Percentiles rank a stretch among this genome's conserved stretches.
Conservation (phyloP, 64 coral and sea anemone species). For the Montipora efflorescens region DNA sequence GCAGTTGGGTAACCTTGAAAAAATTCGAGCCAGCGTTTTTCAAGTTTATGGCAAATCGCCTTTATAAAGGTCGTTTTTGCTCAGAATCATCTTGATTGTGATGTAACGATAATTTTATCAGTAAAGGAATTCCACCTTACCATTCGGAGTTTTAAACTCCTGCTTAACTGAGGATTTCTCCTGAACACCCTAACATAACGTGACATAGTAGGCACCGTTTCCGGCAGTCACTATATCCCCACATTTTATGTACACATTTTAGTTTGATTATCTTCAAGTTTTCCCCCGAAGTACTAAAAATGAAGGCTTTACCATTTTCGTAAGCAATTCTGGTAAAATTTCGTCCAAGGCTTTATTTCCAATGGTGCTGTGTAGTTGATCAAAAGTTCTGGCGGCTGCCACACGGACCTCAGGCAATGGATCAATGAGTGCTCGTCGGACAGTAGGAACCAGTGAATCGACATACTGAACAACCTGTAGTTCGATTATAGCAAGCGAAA, state of each 20-base stretch:
- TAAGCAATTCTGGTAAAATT: slow-evolving; percentile 82
- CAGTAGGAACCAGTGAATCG: slow-evolving; percentile 91
- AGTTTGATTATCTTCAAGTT: not conserved
- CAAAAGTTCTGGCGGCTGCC: slow-evolving; percentile 90
- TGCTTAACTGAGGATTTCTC: too few relatives aligned
- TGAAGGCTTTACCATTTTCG: slow-evolving; percentile 80
- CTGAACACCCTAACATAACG: too few relatives aligned
- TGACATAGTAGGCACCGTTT: too few relatives aligned
- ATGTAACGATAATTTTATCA: too few relatives aligned
- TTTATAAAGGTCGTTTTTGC: too few relatives aligned
- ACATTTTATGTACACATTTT: not conserved
- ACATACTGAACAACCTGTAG: slow-evolving; percentile 86
- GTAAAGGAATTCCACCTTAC: too few relatives aligned
- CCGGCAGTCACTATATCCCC: too few relatives aligned
- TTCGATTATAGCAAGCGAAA: not conserved
- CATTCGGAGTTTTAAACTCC: too few relatives aligned
- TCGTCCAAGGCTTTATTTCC: slow-evolving; percentile 91
- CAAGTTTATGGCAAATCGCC: too few relatives aligned
- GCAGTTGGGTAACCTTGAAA: too few relatives aligned
- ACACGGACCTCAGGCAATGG: slow-evolving; percentile 80
- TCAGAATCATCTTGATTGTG: too few relatives aligned
- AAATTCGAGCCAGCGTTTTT: too few relatives aligned
- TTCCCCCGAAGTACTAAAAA: not conserved
- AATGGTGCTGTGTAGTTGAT: slow-evolving; percentile 92
- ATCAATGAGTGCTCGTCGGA: slow-evolving; percentile 87